These are phyloP conservation scores for Hyalella azteca DNA, from an alignment of 2,888 invertebrate species.

Conservation along the genomic window DNA sequence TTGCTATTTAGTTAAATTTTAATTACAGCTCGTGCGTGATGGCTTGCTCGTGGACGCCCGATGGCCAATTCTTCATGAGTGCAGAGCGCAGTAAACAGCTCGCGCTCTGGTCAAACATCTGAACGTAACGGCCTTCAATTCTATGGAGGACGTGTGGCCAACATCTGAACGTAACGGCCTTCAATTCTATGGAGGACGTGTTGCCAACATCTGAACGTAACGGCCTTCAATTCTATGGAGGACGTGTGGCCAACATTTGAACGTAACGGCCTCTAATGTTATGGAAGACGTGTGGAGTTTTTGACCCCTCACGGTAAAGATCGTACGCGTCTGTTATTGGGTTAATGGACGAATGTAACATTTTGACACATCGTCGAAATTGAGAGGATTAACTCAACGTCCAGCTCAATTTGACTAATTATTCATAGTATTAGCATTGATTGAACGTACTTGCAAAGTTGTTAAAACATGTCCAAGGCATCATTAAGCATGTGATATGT, in stretches of 20 bases:
- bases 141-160: neutral
- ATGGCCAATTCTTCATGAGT: conserved; percentile 21
- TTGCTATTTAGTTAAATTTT: too few relatives aligned
- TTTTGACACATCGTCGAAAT: too few relatives aligned
- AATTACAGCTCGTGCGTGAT: conserved; percentile 37
- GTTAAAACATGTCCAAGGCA: too few relatives aligned
- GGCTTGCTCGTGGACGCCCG: neutral
- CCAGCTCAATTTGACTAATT: too few relatives aligned
- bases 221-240: neutral
- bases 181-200: neutral
- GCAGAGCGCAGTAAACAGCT: conserved; percentile 10
- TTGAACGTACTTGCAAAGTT: too few relatives aligned
- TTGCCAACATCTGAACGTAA: neutral
- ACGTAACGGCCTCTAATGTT: neutral
- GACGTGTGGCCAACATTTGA: conserved; percentile 5
- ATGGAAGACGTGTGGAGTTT: neutral
- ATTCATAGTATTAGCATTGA: too few relatives aligned
- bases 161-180: neutral
- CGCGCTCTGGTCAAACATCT: conserved; percentile 5
- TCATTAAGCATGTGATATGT: too few relatives aligned
- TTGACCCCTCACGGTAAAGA: too few relatives aligned
- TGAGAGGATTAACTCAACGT: too few relatives aligned
- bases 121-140: neutral
- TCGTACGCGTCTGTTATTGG: too few relatives aligned
- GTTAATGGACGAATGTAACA: too few relatives aligned